phyloP scores from a whole-genome alignment of 1,140 invertebrate species.

The Archivesica marissinica region DNA sequence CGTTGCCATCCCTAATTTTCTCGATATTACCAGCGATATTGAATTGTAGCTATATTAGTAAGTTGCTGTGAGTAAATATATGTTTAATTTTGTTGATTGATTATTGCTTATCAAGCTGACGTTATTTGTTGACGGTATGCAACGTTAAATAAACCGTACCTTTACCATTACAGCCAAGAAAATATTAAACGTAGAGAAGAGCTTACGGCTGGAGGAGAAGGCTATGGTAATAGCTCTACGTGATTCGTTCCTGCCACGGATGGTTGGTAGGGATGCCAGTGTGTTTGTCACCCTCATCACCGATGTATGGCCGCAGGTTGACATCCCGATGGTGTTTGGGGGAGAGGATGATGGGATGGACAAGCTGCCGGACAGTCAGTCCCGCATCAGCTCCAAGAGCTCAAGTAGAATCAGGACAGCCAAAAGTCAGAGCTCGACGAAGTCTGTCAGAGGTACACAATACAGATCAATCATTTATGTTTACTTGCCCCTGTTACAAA shows the following conservation, averaged over 20 bases:
- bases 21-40: too few species aligned
- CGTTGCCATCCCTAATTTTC: too few species aligned
- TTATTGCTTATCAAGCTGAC: too few species aligned
- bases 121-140: too few species aligned
- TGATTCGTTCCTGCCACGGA: constrained; percentile 79
- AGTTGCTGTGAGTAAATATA: too few species aligned
- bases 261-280: constrained; percentile 77
- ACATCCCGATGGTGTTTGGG: constrained; percentile 77
- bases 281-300: constrained; percentile 77
- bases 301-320: constrained; percentile 80
- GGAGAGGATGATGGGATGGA: constrained; percentile 68
- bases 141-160: too few species aligned
- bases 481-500: neutral
- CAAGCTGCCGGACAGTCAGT: constrained; percentile 66
- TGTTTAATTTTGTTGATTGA: too few species aligned
- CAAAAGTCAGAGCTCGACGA: constrained; percentile 72
- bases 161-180: constrained; percentile 33
- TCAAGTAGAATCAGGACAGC: constrained; percentile 68
- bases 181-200: constrained; percentile 52
- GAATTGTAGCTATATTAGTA: too few species aligned
- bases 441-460: constrained; percentile 73
- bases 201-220: constrained; percentile 74
- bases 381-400: constrained; percentile 62
- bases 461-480: neutral
- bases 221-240: constrained; percentile 78